Conservation (phyloP, 92 coral and sea anemone genomes). For the Epizoanthus fatuus region DNA sequence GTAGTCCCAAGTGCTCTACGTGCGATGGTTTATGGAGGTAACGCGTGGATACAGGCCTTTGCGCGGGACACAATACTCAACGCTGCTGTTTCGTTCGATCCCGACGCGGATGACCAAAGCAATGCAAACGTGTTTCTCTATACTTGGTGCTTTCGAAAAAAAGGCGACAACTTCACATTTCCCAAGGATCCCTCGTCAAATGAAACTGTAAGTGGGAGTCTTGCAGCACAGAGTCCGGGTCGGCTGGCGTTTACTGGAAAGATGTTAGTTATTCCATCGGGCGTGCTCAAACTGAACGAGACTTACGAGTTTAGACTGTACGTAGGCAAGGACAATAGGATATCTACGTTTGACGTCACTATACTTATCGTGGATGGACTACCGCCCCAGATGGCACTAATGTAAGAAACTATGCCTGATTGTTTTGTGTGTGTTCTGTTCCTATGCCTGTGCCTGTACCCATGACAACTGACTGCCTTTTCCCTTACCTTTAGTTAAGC, state of each 20-base stretch:
- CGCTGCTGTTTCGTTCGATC: conserved; percentile 69
- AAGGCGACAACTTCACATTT: conserved; percentile 59
- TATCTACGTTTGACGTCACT: conserved; percentile 53
- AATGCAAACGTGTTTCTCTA: conserved; percentile 34
- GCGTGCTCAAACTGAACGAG: conserved; percentile 53
- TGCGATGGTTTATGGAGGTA: conserved; percentile 71
- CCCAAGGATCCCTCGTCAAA: conserved; percentile 31
- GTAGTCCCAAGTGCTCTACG: conserved; percentile 66
- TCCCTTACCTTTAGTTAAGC: too few relatives aligned
- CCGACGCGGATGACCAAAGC: conserved; percentile 48
- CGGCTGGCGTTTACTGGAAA: conserved; percentile 33
- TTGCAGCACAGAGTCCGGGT: conserved; percentile 53
- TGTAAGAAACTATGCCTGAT: conserved; percentile 44
- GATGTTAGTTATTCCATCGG: conserved; percentile 37
- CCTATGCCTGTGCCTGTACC: conserved; percentile 14
- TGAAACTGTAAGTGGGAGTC: conserved; percentile 42
- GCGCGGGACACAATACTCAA: conserved; percentile 46
- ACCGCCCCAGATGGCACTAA: conserved; percentile 64
- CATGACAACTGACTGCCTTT: too few relatives aligned
- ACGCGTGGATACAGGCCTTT: conserved; percentile 69
- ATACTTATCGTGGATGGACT: conserved; percentile 41
- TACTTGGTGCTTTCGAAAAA: conserved; percentile 70
- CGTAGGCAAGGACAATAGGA: conserved; percentile 58
- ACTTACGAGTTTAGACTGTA: conserved; percentile 67
- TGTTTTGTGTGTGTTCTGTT: not conserved